Base-by-base conservation (phyloP, 2,797 vertebrate species). In the Scomberomorus guttatus region DNA sequence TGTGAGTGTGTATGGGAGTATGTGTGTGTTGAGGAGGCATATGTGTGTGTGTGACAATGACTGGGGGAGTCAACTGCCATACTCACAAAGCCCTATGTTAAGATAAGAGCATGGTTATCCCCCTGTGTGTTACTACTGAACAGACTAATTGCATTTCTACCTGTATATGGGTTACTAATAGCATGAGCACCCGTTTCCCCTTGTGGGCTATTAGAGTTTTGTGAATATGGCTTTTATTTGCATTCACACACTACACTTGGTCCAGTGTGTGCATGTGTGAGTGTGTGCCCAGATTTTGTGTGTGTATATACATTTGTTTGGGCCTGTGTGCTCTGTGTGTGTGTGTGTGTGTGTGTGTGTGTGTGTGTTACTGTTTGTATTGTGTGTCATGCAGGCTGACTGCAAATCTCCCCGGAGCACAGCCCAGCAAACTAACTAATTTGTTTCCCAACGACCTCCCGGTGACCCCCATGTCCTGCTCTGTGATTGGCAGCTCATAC, bases 401-500 rank as follows among this genome's bases (percentile, higher is more conserved):
- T 79, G 62, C 58, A 84, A 84, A 67, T 62, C 68, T 78, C 64
- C 58, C 60, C 4, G 6, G 77, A 84, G 42, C 73, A 32, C 54
- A 62, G 65, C 61, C 67, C 75, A 48, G 62, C 73, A 75, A 85
- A 86, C 76, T 80, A 74, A 89, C 69, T 64, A 25, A 20, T 88
- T 84, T 85, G 75, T 87, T 74, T 89, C 73, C 73, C 56, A 37
- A 52, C 60, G 29, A 86, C 74, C 70, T 78, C 52, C 69, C 17
- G 29, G 46, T 88, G 80, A 90, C 75, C 76, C 27, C 65, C 44
- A n/a, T 87, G 57, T 90, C 81, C 83, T 87, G 42, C 89, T 90
- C 84, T 93, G 84, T 95, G 90, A 93, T 74, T 91, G 94, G 87
- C 94, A 92, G 97, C 96, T 70, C 92, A 95, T 32, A 97, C 96